Evolutionary conservation across 2,113 vertebrate species (phyloP), one percentile per base, ranked within the genome.

Genomic region (Spilogale gracilis): DNA sequence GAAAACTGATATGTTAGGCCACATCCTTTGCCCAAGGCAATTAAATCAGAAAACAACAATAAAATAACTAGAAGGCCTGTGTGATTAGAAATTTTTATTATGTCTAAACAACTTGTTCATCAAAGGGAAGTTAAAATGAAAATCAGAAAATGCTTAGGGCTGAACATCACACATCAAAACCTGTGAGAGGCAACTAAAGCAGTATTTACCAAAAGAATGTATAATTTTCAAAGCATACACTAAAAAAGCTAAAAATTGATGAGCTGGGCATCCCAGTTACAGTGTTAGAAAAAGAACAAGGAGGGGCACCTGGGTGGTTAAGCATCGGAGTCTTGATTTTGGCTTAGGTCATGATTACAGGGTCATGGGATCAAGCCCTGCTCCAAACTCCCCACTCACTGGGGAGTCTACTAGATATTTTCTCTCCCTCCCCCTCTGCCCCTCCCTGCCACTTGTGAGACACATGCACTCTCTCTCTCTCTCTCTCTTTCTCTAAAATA

Each of bases 61-160:
- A 56, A 93, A n/a, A 74, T 76, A 93, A 76, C 56, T 18, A 54
- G 27, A 89, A 89, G 67, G 81, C 48, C n/a, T 96, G 11, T 9
- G 58, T 58, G 56, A 81, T 81, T 48, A 88, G 6, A 27, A 56
- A 38, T 69, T 52, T 43, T 91, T 73, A 81, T 89, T 21, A 74
- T 38, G 54, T 73, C 63, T 81, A 89, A 84, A 78, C 32, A 89
- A 84, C 4, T 82, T 48, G 10, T 18, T 76, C 52, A 50, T 84
- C 71, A 96, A 93, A 93, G 30, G 54, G 18, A 93, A 93, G 84
- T 67, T 48, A 92, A 88, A 92, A 95, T n/a, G 74, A 91, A 95
- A 74, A 71, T 79, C n/a, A 92, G n/a, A 88, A 95, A 74, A 71
- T 73, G 38, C 65, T 95, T 61, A 63, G 17, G 25, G 54, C 38